phyloP scores from a whole-genome alignment of 2,113 vertebrate species.

The Cariama cristata region DNA sequence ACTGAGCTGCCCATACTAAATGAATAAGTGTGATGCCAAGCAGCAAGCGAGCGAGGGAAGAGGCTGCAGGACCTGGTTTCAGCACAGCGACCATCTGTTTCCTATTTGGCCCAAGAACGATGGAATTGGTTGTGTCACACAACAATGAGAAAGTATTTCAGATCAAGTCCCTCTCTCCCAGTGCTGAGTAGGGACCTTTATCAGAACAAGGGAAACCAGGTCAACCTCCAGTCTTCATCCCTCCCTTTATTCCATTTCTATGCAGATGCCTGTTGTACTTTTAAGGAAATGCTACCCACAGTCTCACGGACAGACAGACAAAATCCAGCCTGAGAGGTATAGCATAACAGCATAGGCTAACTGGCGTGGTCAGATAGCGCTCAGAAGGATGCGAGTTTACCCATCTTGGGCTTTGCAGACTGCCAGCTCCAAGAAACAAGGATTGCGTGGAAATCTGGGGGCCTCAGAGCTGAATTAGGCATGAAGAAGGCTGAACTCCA shows the following conservation, averaged over 20 bases:
- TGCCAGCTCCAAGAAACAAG: neutral
- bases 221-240: neutral
- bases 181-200: conserved; percentile 1
- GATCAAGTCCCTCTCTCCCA: neutral
- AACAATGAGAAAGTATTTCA: neutral
- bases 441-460: neutral
- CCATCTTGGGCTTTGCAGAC: neutral
- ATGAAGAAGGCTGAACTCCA: neutral
- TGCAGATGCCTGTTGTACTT: conserved; percentile 37
- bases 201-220: neutral
- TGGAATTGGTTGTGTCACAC: neutral
- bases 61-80: neutral
- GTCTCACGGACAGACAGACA: neutral
- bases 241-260: conserved; percentile 10
- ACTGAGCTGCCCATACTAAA: neutral
- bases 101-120: conserved; percentile 25
- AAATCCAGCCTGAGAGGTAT: conserved; percentile 36
- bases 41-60: neutral
- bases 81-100: conserved; percentile 31
- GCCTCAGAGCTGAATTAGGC: neutral
- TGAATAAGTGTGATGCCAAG: neutral
- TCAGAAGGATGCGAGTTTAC: neutral
- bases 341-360: neutral
- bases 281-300: conserved; percentile 55
- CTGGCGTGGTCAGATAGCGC: neutral